Evolutionary conservation across 35 echinoderm and acorn worm genomes (phyloP), one percentile per base, ranked within the genome.

Genomic region (Lytechinus variegatus): DNA sequence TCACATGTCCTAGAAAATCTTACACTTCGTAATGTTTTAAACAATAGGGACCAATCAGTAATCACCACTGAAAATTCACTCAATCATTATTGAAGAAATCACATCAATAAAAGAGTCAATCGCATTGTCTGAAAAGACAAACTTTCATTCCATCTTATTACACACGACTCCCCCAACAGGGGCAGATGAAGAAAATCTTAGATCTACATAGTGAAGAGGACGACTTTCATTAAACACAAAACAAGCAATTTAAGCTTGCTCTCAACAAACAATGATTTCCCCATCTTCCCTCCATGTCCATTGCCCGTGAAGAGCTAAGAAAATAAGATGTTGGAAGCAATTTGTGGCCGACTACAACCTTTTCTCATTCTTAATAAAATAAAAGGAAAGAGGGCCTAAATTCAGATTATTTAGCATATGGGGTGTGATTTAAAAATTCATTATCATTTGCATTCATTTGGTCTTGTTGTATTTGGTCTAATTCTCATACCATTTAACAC

Each of bases 241-340:
- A 90, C 16, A 90, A 90, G 88, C 29, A 93, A 93, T 93, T 27
- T 27, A 93, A 10, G 52, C 92, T 28, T 27, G 52, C n/a, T 16
- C 27, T 57, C 52, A 24, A 55, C 92, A 93, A 93, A 93, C 55
- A 93, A 16, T 93, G 92, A 93, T 93, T 93, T 93, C 92, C 92
- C 53, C 28, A 2, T 9, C 29, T 54, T 14, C 52, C 88, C 28
- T 90, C 29, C 29, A 93, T 4, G 88, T 54, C 21, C 92, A 93
- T 19, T 11, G 11, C 52, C 33, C 27, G 52, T 93, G n/a, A 10
- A 93, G 92, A 93, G 53, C 54, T 93, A 54, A 93, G 54, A 93
- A 93, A 93, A 93, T 93, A 93, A 51, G 52, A 79, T 79, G 66
- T 79, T 79, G 66, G 66, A 79, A 79, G 66, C 66, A 79, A 79